A percentile compares a stretch with the other conserved stretches of the same genome.
Conservation (phyloP, 2,888 invertebrate species). For the Troides aeacus region DNA sequence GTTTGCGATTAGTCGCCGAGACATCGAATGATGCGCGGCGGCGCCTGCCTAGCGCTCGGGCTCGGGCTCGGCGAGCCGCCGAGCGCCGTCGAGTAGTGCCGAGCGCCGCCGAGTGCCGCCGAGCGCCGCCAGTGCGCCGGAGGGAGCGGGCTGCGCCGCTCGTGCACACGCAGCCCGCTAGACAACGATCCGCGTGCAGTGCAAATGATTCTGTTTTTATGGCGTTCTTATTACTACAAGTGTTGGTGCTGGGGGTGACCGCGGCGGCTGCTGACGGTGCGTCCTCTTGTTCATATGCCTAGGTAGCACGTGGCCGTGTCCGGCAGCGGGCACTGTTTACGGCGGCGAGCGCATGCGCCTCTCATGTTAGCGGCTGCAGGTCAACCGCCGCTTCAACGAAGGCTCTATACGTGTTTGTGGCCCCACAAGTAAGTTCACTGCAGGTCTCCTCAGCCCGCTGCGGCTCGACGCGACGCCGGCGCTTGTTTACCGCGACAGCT, state of each 20-base stretch:
- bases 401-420: slow-evolving; percentile 59
- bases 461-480: slow-evolving; percentile 39
- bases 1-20: slow-evolving; percentile 18
- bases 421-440: slow-evolving; percentile 64
- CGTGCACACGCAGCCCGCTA: slow-evolving; percentile 73
- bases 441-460: slow-evolving; percentile 48
- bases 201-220: slow-evolving; percentile 88
- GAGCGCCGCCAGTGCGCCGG: slow-evolving; percentile 58
- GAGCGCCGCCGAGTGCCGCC: not conserved
- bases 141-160: slow-evolving; percentile 68
- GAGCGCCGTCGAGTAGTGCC: not conserved
- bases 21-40: slow-evolving; percentile 15
- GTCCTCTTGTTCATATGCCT: slow-evolving; percentile 51
- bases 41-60: not conserved
- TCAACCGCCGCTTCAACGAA: slow-evolving; percentile 73
- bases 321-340: slow-evolving; percentile 67
- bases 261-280: slow-evolving; percentile 73
- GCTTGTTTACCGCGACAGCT: slow-evolving; percentile 9
- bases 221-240: slow-evolving; percentile 88
- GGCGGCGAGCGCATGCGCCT: slow-evolving; percentile 70
- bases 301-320: slow-evolving; percentile 58
- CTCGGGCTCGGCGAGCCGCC: not conserved
- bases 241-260: slow-evolving; percentile 79
- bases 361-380: slow-evolving; percentile 65
- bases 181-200: slow-evolving; percentile 71